Conservation (phyloP, 2,888 invertebrate genomes). For the Endotricha flammealis region DNA sequence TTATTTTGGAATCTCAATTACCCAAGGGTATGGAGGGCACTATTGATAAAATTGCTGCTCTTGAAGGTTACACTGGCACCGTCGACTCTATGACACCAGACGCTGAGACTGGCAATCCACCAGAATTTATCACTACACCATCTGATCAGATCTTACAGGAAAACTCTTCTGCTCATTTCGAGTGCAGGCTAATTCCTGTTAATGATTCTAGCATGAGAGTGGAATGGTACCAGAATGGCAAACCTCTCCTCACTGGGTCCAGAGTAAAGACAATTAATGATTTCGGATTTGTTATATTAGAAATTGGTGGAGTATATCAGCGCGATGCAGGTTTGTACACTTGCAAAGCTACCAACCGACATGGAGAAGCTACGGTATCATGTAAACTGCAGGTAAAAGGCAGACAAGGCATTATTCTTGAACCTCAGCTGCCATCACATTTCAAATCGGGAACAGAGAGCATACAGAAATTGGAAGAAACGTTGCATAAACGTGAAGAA, state of each 20-base stretch:
- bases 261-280: conserved; percentile 97
- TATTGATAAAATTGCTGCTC: conserved; percentile 93
- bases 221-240: conserved; percentile 99
- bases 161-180: conserved; percentile 94
- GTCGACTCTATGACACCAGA: conserved; percentile 83
- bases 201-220: conserved; percentile 96
- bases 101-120: conserved; percentile 91
- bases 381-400: conserved; percentile 92
- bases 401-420: conserved; percentile 91
- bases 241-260: conserved; percentile 92
- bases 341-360: conserved; percentile 94
- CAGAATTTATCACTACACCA: conserved; percentile 93
- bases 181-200: conserved; percentile 91
- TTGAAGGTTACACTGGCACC: conserved; percentile 89
- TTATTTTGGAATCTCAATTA: conserved; percentile 93
- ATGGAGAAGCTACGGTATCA: conserved; percentile 93
- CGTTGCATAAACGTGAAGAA: conserved; percentile 91
- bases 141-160: conserved; percentile 90
- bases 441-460: conserved; percentile 93
- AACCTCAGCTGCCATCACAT: conserved; percentile 91
- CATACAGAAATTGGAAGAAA: conserved; percentile 93
- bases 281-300: conserved; percentile 97
- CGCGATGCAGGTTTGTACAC: conserved; percentile 95
- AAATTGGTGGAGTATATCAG: conserved; percentile 95
- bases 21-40: conserved; percentile 96